Conservation (phyloP, 1,140 invertebrate genomes). For the Brachionus sp. region DNA sequence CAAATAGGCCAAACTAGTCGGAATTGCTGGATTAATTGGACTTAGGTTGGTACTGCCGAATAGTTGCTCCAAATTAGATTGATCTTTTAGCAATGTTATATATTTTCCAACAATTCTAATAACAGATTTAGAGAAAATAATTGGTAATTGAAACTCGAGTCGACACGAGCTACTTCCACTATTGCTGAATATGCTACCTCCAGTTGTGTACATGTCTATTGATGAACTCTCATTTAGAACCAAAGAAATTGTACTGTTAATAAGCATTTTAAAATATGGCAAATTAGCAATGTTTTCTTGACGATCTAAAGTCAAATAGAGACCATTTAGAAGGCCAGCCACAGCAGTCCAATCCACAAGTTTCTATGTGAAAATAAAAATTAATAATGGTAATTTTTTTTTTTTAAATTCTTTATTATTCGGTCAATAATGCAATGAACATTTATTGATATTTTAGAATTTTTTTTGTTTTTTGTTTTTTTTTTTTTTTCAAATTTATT, state of each 20-base stretch:
- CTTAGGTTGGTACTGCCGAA: neutral
- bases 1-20: conserved; percentile 10
- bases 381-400: neutral
- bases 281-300: conserved; percentile 26
- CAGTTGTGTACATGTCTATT: neutral
- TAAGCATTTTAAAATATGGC: conserved; percentile 28
- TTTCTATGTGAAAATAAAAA: neutral
- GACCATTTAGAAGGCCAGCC: conserved; percentile 33
- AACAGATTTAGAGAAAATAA: neutral
- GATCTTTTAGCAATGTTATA: neutral
- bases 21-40: neutral
- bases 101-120: conserved; percentile 41
- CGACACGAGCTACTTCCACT: neutral
- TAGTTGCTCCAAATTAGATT: conserved; percentile 26
- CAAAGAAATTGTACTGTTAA: neutral
- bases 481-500: no score
- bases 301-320: conserved; percentile 33
- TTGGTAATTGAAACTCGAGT: conserved; percentile 12
- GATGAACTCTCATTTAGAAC: neutral
- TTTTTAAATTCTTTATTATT: no score
- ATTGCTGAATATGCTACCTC: neutral
- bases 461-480: no score
- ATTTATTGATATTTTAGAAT: no score
- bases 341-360: conserved; percentile 37
- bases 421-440: no score